A percentile compares a stretch with the other conserved stretches of the same genome.
phyloP scores from a whole-genome alignment of 2,113 vertebrate species.

The Pyrgilauda ruficollis region DNA sequence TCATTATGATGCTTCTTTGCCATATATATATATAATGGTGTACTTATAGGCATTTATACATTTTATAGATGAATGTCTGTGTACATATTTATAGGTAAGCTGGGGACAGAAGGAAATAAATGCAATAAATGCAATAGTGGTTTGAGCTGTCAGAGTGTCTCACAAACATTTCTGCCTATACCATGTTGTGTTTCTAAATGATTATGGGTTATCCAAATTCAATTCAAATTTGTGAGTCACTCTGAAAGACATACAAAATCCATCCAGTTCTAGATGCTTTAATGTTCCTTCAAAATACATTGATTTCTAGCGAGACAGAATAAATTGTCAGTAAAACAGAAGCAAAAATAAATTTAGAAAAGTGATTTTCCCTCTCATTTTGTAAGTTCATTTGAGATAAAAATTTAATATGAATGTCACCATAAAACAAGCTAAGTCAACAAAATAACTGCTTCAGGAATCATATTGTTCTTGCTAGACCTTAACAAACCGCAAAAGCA shows the following conservation, averaged over 20 bases:
- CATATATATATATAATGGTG: too few species aligned
- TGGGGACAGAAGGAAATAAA: neutral
- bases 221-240: neutral
- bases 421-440: neutral
- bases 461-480: neutral
- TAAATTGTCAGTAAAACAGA: neutral
- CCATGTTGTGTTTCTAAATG: neutral
- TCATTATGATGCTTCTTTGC: neutral
- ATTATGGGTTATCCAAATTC: neutral
- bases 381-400: slow-evolving; percentile 18
- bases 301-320: neutral
- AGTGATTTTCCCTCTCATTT: neutral
- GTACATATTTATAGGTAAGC: neutral
- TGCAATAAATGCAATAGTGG: neutral
- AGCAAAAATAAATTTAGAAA: slow-evolving; percentile 16
- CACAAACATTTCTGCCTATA: neutral
- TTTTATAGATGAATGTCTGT: neutral
- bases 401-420: slow-evolving; percentile 12
- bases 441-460: neutral
- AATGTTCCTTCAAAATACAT: neutral
- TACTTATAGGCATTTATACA: neutral
- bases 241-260: neutral
- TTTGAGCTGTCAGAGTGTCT: neutral
- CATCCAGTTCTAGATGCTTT: neutral
- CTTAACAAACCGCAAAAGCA: slow-evolving; percentile 8